Evolutionary conservation across 2,888 invertebrate species (phyloP).

Genomic region (Nemoura dubitans): DNA sequence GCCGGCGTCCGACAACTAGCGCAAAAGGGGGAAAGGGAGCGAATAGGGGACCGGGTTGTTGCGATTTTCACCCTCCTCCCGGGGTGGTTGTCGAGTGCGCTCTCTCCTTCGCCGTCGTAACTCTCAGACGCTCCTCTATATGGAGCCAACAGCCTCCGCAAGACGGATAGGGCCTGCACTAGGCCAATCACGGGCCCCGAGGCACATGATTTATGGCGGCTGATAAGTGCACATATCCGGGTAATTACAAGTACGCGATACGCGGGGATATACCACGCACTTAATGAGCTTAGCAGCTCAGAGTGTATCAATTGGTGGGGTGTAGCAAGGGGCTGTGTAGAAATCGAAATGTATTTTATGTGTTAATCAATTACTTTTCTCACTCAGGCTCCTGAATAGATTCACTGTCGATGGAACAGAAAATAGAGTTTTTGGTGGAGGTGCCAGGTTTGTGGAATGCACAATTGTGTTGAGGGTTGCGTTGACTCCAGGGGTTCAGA

Average conservation of each 20-base stretch:
- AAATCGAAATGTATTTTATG: no score
- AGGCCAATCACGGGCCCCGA: not conserved
- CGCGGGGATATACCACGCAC: not conserved
- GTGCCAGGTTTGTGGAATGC: not conserved
- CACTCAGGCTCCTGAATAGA: no score
- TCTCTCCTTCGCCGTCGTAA: not conserved
- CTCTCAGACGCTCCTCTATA: not conserved
- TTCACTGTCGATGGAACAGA: no score
- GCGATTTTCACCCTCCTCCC: constrained; percentile 34
- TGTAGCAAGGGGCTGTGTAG: no score
- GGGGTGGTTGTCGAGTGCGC: not conserved
- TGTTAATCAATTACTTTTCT: no score
- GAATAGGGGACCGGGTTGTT: constrained; percentile 20
- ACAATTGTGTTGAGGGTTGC: not conserved
- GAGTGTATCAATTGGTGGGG: no score
- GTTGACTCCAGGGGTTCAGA: not conserved
- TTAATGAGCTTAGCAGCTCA: no score
- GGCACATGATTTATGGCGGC: constrained; percentile 32
- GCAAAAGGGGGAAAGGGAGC: not conserved
- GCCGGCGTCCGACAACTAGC: not conserved
- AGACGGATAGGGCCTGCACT: not conserved
- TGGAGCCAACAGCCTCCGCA: not conserved
- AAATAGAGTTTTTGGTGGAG: not conserved
- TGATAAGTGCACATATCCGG: constrained; percentile 38
- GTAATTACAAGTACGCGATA: not conserved